Percentiles rank a stretch among this genome's conserved stretches.
Evolutionary conservation across 2,888 invertebrate species (phyloP).

Genomic region (Apodemia mormo): DNA sequence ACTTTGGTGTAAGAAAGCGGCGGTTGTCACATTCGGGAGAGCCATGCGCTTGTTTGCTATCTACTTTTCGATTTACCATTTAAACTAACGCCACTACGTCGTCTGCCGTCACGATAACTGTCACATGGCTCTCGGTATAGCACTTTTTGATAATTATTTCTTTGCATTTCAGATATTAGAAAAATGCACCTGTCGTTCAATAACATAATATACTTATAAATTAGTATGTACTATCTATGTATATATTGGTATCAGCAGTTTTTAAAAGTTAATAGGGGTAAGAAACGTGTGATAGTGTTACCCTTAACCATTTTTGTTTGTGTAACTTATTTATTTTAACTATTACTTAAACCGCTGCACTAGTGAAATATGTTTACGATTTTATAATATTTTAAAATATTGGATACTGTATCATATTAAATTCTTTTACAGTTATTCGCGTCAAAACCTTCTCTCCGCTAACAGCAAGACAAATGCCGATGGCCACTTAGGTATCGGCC

Average conservation of each 20-base stretch:
- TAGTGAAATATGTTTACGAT: background rate
- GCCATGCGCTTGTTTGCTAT: too few species aligned
- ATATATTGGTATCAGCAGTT: slow-evolving; percentile 38
- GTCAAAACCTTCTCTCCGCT: slow-evolving; percentile 92
- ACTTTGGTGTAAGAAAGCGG: too few species aligned
- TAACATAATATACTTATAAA: slow-evolving; percentile 37
- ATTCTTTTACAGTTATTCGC: slow-evolving; percentile 87
- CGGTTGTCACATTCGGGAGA: too few species aligned
- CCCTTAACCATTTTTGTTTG: slow-evolving; percentile 31
- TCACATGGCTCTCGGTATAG: background rate
- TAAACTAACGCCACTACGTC: background rate
- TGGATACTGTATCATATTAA: slow-evolving; percentile 1
- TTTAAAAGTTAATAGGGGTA: slow-evolving; percentile 47
- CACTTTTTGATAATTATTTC: slow-evolving; percentile 23
- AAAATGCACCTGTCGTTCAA: slow-evolving; percentile 35
- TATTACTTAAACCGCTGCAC: background rate
- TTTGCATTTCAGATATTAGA: slow-evolving; percentile 73
- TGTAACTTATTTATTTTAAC: slow-evolving; percentile 21
- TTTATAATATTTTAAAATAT: background rate
- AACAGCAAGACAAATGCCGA: slow-evolving; percentile 88
- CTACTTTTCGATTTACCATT: too few species aligned
- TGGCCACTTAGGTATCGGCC: slow-evolving; percentile 64
- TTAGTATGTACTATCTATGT: slow-evolving; percentile 40
- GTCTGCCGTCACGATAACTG: background rate
- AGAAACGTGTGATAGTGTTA: slow-evolving; percentile 51